Base-by-base conservation (phyloP, 2,797 vertebrate genomes). In the Orestias chungarensis region DNA sequence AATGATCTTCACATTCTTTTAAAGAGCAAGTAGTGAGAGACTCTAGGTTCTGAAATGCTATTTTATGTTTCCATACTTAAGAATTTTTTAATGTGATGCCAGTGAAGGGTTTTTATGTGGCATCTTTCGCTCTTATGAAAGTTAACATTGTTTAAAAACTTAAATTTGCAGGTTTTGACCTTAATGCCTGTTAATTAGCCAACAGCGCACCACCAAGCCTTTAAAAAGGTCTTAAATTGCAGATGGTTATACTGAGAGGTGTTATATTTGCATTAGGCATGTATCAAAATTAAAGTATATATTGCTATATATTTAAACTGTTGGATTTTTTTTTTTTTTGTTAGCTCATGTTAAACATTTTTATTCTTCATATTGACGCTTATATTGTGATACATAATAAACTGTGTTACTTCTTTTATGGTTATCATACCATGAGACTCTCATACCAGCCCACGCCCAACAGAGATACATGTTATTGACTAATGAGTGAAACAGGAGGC, bases 401-500 rank as follows among this genome's bases (percentile, higher is more conserved):
- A 55, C 29, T 55, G 27, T 18, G 27, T 29, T 29, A 33, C 29
- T 33, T 20, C 23, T 33, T 9, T 33, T 29, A 33, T 57, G 31
- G 54, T 18, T 20, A 33, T 33, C 54, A 33, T 33, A 33, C 31
- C 10, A 23, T 23, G 31, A 59, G 55, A 59, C 55, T 59, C 17
- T 46, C 31, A 35, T 35, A 20, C 29, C 54, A 57, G 54, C 29
- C 17, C 29, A 33, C 33, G 7, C 55, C 31, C 0, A 57, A 27
- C 4, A 59, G 40, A 70, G 57, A 25, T 23, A 54, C 17, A 44
- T 15, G 38, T n/a, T 52, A 35, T 20, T 61, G 65, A 78, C 82
- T 76, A 47, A 18, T 42, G 61, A 80, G 83, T 74, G 73, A 85
- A n/a, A 55, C 42, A 74, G 6, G 33, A 59, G 65, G 44, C 49